Evolutionary conservation across 2,113 vertebrate species (phyloP).

Genomic region (Datnioides undecimradiatus): DNA sequence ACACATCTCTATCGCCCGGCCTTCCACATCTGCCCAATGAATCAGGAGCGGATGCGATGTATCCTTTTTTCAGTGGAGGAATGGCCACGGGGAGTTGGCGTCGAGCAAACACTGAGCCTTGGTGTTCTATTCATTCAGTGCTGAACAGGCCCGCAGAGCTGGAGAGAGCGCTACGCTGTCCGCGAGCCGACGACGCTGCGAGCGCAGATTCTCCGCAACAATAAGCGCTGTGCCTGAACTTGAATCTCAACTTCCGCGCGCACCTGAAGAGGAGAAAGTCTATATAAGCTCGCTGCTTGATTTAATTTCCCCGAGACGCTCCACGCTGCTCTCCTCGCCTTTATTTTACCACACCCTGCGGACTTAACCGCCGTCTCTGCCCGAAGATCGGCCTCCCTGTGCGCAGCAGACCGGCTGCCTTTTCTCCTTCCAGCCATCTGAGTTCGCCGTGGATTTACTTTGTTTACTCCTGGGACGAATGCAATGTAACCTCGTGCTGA

Average conservation of each 20-base stretch:
- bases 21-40: constrained; percentile 84
- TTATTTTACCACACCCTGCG: constrained; percentile 23
- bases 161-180: constrained; percentile 54
- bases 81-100: constrained; percentile 83
- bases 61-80: constrained; percentile 84
- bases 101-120: constrained; percentile 81
- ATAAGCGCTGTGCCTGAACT: constrained; percentile 2
- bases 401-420: constrained; percentile 54
- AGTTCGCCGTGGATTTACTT: constrained; percentile 77
- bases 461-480: constrained; percentile 48
- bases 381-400: constrained; percentile 55
- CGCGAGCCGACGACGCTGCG: constrained; percentile 35
- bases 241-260: background rate
- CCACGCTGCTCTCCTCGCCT: no score
- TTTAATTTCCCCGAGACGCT: background rate
- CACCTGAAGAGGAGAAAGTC: constrained; percentile 6
- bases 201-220: constrained; percentile 55
- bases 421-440: constrained; percentile 23
- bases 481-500: constrained; percentile 37
- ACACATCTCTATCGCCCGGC: constrained; percentile 72
- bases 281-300: constrained; percentile 39
- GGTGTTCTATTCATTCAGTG: constrained; percentile 85
- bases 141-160: constrained; percentile 68
- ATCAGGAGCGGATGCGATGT: constrained; percentile 86
- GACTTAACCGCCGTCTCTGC: constrained; percentile 46